A percentile compares a stretch with the other conserved stretches of the same genome.
These are phyloP conservation scores for Heliconius aoede DNA, from an alignment of 2,888 invertebrate genomes.

Conservation along the genomic window DNA sequence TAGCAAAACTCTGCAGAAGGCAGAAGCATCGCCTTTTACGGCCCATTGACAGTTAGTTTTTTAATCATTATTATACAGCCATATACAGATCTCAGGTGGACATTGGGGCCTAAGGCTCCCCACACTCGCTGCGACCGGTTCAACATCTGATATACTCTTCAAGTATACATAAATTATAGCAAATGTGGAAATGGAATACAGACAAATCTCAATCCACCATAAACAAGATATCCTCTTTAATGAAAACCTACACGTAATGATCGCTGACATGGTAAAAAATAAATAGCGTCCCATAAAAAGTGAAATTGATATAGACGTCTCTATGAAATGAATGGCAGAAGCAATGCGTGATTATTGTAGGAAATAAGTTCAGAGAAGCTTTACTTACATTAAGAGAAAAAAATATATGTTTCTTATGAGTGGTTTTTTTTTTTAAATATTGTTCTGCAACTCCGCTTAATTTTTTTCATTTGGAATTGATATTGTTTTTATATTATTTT, in stretches of 20 bases:
- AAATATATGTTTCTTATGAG: background rate
- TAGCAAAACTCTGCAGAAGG: slow-evolving; percentile 18
- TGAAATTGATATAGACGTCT: slow-evolving; percentile 69
- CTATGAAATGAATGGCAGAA: slow-evolving; percentile 62
- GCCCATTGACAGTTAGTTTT: slow-evolving; percentile 34
- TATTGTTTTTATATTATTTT: background rate
- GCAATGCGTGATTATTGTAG: slow-evolving; percentile 54
- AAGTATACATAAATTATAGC: slow-evolving; percentile 33
- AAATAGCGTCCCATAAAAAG: slow-evolving; percentile 60
- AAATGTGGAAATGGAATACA: slow-evolving; percentile 20
- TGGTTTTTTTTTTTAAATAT: background rate
- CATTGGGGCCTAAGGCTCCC: slow-evolving; percentile 33
- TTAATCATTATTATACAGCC: slow-evolving; percentile 39
- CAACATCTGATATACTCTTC: background rate
- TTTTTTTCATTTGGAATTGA: background rate
- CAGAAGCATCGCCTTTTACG: slow-evolving; percentile 35
- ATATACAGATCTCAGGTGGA: slow-evolving; percentile 40
- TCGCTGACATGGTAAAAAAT: slow-evolving; percentile 57
- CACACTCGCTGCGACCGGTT: slow-evolving; percentile 27
- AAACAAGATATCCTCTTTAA: slow-evolving; percentile 59
- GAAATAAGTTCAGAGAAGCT: slow-evolving; percentile 48
- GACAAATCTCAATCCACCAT: slow-evolving; percentile 46
- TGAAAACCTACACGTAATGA: slow-evolving; percentile 60
- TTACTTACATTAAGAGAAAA: background rate
- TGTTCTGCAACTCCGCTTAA: too few species aligned